Base-by-base conservation (phyloP, 1,140 invertebrate species). In the Eubasilissa regina region DNA sequence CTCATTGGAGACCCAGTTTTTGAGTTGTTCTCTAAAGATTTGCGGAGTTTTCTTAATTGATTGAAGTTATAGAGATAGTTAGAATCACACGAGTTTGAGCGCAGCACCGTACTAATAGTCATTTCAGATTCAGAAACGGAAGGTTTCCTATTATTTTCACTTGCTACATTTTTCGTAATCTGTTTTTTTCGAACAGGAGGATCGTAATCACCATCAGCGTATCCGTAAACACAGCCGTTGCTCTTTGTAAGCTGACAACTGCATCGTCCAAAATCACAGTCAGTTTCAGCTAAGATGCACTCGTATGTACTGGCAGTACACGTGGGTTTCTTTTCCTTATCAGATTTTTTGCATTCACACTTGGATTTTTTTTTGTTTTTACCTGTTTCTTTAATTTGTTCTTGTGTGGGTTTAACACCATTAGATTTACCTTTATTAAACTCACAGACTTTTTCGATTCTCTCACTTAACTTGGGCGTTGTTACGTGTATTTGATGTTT, bases 51-150 rank as follows among this genome's bases (percentile, higher is more conserved):
- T 19, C 76, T 73, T 21, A 82, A 25, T 62, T 77, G 79, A 72
- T 82, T 82, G 25, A 82, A 80, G 47, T 82, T 77, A 51, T 82
- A 72, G 7, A 82, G 53, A 62, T 80, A 77, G 51, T 80, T 80
- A 0, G 81, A 82, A 64, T 82, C 81, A 75, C 81, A 82, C 0
- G 81, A 82, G 48, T 82, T 82, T n/a, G 81, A 82, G 0, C 81
- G 68, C 9, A 82, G 47, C 0, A 82, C 78, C 13, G 81, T 82
- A 43, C 81, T 82, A n/a, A 82, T 76, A n/a, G 75, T 80, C 81
- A 80, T 79, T 51, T 77, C 75, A 58, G 62, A 72, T 8, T 75
- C 66, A 4, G 78, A 79, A 47, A 77, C 68, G 12, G 73, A 75
- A 53, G 68, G 68, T n/a, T 25, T 15, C 13, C 11, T 73, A 0